Conservation (phyloP, 2,797 vertebrate species). For the Picus viridis region DNA sequence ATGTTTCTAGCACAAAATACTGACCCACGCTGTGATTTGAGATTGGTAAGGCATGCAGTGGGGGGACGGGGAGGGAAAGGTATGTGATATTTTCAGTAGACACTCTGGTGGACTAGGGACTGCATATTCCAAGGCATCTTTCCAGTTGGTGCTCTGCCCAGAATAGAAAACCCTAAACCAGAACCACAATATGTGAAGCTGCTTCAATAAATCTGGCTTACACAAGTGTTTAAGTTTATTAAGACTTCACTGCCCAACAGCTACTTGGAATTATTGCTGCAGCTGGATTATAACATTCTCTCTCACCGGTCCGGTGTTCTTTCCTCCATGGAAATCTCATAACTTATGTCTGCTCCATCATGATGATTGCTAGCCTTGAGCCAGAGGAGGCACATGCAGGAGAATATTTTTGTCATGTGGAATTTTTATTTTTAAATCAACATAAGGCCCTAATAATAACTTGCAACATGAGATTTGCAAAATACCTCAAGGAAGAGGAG, state of each 20-base stretch:
- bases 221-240: slow-evolving; percentile 69
- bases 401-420: slow-evolving; percentile 38
- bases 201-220: slow-evolving; percentile 63
- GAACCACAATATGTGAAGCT: slow-evolving; percentile 25
- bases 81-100: background rate
- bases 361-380: slow-evolving; percentile 14
- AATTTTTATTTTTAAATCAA: slow-evolving; percentile 59
- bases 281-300: slow-evolving; percentile 60
- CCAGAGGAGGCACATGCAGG: background rate
- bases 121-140: slow-evolving; percentile 34
- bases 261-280: slow-evolving; percentile 59
- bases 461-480: slow-evolving; percentile 46
- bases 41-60: background rate
- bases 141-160: slow-evolving; percentile 59
- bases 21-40: background rate
- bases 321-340: slow-evolving; percentile 61
- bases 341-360: slow-evolving; percentile 36
- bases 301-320: slow-evolving; percentile 29
- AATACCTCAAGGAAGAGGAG: slow-evolving; percentile 23
- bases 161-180: slow-evolving; percentile 45
- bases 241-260: slow-evolving; percentile 46
- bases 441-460: slow-evolving; percentile 27
- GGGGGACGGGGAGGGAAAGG: background rate
- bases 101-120: background rate
- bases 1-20: background rate